A percentile compares a stretch with the other conserved stretches of the same genome.
phyloP scores from a whole-genome alignment of 2,797 vertebrate species.

The Eospalax fontanierii region DNA sequence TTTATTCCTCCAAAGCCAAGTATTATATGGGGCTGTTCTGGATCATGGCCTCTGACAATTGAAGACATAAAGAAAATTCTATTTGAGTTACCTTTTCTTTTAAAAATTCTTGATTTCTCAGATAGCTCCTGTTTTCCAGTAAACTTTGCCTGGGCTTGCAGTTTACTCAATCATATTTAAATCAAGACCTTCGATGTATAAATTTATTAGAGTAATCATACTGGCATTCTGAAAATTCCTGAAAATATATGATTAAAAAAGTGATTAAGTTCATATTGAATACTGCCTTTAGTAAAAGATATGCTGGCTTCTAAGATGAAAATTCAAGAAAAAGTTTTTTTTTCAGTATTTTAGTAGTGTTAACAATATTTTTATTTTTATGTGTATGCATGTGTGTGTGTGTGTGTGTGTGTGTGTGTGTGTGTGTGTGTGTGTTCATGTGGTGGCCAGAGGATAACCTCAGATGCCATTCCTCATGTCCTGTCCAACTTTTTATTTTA shows the following conservation, averaged over 20 bases:
- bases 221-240: slow-evolving; percentile 45
- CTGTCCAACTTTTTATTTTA: background rate
- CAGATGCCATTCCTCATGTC: background rate
- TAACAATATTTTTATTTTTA: too few relatives aligned
- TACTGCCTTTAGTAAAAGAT: slow-evolving; percentile 40
- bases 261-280: slow-evolving; percentile 57
- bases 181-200: background rate
- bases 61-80: background rate
- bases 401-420: too few relatives aligned
- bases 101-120: background rate
- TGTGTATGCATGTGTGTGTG: too few relatives aligned
- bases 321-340: slow-evolving; percentile 38
- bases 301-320: slow-evolving; percentile 58
- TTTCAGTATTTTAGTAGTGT: background rate
- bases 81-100: slow-evolving; percentile 46
- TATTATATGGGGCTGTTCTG: background rate
- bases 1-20: background rate
- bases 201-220: slow-evolving; percentile 48
- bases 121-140: background rate
- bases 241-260: slow-evolving; percentile 54
- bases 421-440: background rate
- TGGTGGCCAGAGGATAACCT: background rate
- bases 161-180: background rate
- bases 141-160: background rate
- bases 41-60: slow-evolving; percentile 8